Conservation (phyloP, 2,797 vertebrate species). For the Karalla daura region DNA sequence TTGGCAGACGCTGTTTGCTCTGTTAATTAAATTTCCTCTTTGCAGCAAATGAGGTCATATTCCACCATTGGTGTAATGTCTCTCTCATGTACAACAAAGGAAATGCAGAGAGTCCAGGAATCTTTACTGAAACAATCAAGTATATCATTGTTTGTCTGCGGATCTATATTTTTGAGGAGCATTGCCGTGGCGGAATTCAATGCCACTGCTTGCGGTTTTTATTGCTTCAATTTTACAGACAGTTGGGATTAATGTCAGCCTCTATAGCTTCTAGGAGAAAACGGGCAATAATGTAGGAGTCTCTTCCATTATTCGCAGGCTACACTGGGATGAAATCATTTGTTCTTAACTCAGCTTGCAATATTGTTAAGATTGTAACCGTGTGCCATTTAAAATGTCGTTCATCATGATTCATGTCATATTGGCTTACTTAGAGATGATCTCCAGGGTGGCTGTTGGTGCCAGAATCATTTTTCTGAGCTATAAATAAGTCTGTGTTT, state of each 20-base stretch:
- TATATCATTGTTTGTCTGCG: slow-evolving; percentile 82
- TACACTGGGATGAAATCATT: slow-evolving; percentile 77
- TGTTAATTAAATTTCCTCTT: slow-evolving; percentile 89
- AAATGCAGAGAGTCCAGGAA: slow-evolving; percentile 77
- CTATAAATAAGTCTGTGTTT: slow-evolving; percentile 73
- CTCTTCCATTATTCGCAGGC: slow-evolving; percentile 78
- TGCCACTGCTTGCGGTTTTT: slow-evolving; percentile 81
- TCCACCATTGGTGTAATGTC: slow-evolving; percentile 86
- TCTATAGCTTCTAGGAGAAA: slow-evolving; percentile 81
- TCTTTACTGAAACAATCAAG: slow-evolving; percentile 85
- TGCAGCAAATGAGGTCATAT: slow-evolving; percentile 87
- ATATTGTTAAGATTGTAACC: slow-evolving; percentile 79
- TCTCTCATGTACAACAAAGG: slow-evolving; percentile 87
- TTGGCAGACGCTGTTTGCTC: slow-evolving; percentile 87
- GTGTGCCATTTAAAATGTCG: slow-evolving; percentile 74
- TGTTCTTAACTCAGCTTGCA: slow-evolving; percentile 77
- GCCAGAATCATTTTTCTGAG: slow-evolving; percentile 61
- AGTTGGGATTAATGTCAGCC: slow-evolving; percentile 86
- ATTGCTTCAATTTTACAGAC: slow-evolving; percentile 88
- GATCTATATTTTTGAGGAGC: slow-evolving; percentile 84
- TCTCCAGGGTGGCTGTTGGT: slow-evolving; percentile 60
- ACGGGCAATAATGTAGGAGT: slow-evolving; percentile 81
- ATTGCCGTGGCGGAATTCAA: slow-evolving; percentile 79
- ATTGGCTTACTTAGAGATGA: slow-evolving; percentile 74
- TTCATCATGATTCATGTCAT: slow-evolving; percentile 78